Evolutionary conservation across 2,113 vertebrate genomes (phyloP).

Genomic region (Neoarius graeffei): DNA sequence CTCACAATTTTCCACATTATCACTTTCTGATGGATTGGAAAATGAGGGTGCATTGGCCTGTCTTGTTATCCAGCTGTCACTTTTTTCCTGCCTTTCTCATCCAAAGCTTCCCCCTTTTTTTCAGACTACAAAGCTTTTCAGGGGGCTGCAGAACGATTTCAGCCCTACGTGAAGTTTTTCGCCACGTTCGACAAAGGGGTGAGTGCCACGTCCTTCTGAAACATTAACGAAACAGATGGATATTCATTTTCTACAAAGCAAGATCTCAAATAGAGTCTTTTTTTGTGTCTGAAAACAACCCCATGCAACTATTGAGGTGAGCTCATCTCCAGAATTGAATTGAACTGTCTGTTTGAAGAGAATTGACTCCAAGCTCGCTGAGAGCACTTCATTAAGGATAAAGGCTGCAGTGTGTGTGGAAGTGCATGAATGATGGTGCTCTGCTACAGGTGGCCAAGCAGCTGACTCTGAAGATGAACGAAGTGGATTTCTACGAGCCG

Average conservation of each 20-base stretch:
- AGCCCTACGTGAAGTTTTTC: conserved; percentile 94
- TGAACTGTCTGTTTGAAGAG: conserved; percentile 19
- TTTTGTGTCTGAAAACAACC: neutral
- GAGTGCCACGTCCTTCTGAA: conserved; percentile 61
- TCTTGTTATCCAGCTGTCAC: conserved; percentile 19
- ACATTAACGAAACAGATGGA: neutral
- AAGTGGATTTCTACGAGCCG: conserved; percentile 96
- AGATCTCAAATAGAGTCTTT: neutral
- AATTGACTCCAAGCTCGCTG: neutral
- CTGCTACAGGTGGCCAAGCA: conserved; percentile 88
- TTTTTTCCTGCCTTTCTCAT: conserved; percentile 4
- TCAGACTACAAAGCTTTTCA: conserved; percentile 93
- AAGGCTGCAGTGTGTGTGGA: conserved; percentile 2
- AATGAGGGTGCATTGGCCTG: neutral
- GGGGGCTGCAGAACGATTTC: conserved; percentile 92
- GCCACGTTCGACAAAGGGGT: conserved; percentile 97
- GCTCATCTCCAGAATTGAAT: conserved; percentile 18
- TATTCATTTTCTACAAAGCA: conserved; percentile 7
- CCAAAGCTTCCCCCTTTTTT: conserved; percentile 31
- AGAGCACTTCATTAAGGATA: conserved; percentile 32
- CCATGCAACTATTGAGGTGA: neutral
- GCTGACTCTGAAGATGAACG: conserved; percentile 92
- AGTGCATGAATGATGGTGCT: conserved; percentile 36
- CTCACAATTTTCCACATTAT: conserved; percentile 28
- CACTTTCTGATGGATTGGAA: conserved; percentile 33